A percentile compares a stretch with the other conserved stretches of the same genome.
phyloP scores from a whole-genome alignment of 2,888 invertebrate species.

The Glaucopsyche alexis region DNA sequence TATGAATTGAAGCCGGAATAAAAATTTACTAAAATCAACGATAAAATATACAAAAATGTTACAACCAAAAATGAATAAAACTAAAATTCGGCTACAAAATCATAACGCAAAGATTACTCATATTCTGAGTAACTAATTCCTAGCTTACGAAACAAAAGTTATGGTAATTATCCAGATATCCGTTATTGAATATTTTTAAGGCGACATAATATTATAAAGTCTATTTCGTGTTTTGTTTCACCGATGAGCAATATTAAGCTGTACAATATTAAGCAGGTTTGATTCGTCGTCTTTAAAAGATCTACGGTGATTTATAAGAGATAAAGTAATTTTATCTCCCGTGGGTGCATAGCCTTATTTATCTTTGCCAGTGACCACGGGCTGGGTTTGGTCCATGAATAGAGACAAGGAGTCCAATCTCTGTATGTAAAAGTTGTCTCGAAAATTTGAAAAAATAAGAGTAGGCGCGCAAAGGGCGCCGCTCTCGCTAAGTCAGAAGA shows the following conservation, averaged over 20 bases:
- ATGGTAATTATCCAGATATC: not conserved
- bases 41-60: constrained; percentile 68
- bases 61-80: constrained; percentile 59
- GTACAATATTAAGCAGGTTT: not conserved
- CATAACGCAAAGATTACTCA: constrained; percentile 8
- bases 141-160: not conserved
- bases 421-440: too few species aligned
- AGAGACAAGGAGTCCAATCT: too few species aligned
- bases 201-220: not conserved
- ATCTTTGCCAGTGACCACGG: not conserved
- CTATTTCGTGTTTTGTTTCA: not conserved
- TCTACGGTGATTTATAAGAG: not conserved
- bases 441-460: too few species aligned
- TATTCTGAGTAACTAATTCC: not conserved
- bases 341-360: not conserved
- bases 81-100: constrained; percentile 50
- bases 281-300: not conserved
- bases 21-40: constrained; percentile 72
- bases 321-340: not conserved
- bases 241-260: not conserved
- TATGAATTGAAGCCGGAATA: constrained; percentile 65
- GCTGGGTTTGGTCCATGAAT: not conserved
- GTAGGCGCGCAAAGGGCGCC: too few species aligned
- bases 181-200: not conserved
- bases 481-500: too few species aligned